Conservation (phyloP, 1,140 invertebrate genomes). For the Pectinophora gossypiella region DNA sequence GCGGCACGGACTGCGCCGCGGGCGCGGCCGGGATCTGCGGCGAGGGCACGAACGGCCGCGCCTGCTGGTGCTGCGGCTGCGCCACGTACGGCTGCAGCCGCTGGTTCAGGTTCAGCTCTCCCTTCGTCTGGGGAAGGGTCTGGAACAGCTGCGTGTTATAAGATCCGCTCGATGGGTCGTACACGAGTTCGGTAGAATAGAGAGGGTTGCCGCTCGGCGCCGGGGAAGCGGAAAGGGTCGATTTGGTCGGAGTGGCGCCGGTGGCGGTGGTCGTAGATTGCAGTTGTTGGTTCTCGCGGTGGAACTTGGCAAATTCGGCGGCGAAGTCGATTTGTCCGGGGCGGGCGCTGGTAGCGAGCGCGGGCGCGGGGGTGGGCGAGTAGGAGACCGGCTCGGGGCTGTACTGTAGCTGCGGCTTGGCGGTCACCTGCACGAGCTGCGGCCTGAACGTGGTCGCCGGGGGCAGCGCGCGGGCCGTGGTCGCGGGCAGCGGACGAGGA, state of each 20-base stretch:
- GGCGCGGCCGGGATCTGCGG: conserved; percentile 54
- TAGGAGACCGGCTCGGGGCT: conserved; percentile 72
- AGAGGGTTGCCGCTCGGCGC: conserved; percentile 76
- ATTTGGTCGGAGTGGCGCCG: conserved; percentile 46
- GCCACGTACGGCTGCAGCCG: conserved; percentile 84
- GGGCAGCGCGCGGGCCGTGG: conserved; percentile 78
- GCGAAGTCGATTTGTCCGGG: conserved; percentile 81
- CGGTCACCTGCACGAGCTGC: conserved; percentile 78
- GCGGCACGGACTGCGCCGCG: conserved; percentile 53
- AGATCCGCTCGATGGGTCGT: conserved; percentile 85
- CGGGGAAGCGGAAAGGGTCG: conserved; percentile 45
- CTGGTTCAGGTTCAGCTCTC: conserved; percentile 82
- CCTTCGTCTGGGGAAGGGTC: conserved; percentile 82
- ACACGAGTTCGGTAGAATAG: conserved; percentile 86
- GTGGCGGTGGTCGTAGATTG: conserved; percentile 65
- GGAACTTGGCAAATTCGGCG: conserved; percentile 85
- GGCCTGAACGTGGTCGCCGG: conserved; percentile 81
- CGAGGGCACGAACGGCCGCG: conserved; percentile 61
- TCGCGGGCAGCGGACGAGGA: conserved; percentile 77
- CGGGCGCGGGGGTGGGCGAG: conserved; percentile 57
- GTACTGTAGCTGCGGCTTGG: conserved; percentile 77
- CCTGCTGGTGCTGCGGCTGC: conserved; percentile 69
- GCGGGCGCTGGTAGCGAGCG: conserved; percentile 46
- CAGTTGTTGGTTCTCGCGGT: conserved; percentile 81
- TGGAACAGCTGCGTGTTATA: conserved; percentile 89